These are phyloP conservation scores for Caenorhabditis inopinata DNA, from an alignment of 1,140 invertebrate species.

Conservation along the genomic window DNA sequence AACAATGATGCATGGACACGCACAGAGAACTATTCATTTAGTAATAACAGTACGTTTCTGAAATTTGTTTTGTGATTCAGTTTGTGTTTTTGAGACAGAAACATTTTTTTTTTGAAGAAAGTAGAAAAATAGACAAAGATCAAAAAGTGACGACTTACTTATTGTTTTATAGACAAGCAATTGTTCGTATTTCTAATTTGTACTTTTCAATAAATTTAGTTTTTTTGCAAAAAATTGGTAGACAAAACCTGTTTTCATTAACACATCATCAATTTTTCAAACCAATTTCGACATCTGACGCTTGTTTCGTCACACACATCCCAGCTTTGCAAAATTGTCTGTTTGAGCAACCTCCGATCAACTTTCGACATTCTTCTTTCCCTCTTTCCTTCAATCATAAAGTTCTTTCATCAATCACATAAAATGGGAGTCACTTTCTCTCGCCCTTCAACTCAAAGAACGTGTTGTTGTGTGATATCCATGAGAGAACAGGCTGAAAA, in stretches of 20 bases:
- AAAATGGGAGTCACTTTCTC: not conserved
- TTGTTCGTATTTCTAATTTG: too few species aligned
- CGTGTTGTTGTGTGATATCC: not conserved
- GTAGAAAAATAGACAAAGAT: too few species aligned
- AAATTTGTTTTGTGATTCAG: too few species aligned
- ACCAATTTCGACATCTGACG: not conserved
- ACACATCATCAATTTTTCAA: not conserved
- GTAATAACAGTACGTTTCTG: too few species aligned
- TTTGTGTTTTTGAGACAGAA: too few species aligned
- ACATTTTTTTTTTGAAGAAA: too few species aligned
- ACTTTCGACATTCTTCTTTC: conserved; percentile 4
- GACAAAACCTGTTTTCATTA: not conserved
- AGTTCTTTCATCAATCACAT: conserved; percentile 25
- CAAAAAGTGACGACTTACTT: too few species aligned
- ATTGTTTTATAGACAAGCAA: too few species aligned
- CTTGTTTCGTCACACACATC: not conserved
- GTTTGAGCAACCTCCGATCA: not conserved
- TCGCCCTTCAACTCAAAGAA: not conserved
- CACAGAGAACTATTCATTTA: too few species aligned
- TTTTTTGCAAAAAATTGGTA: not conserved
- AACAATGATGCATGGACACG: too few species aligned
- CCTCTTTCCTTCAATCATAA: conserved; percentile 11
- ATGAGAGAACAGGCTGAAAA: not conserved
- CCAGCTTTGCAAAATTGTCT: not conserved
- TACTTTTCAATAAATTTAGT: too few species aligned